phyloP scores from a whole-genome alignment of 2,888 invertebrate genomes.

The Lasioglossum figueresi region DNA sequence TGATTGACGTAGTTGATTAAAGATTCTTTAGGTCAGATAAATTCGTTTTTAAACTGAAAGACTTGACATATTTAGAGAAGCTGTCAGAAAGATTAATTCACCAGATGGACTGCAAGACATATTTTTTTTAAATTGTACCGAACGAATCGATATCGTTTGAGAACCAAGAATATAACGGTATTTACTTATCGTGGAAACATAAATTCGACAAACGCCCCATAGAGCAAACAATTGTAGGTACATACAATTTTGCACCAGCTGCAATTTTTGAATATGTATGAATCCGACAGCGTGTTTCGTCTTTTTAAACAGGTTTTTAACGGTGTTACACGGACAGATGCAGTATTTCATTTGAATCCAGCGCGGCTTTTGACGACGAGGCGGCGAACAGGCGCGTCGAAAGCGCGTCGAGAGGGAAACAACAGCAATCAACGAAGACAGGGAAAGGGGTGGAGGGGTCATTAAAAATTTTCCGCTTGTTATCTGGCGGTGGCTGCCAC shows the following conservation, averaged over 20 bases:
- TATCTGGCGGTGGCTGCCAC: slow-evolving; percentile 7
- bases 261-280: not conserved
- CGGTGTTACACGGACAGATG: not conserved
- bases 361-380: not conserved
- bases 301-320: not conserved
- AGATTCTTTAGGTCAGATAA: not conserved
- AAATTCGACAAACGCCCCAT: too few relatives aligned
- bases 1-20: not conserved
- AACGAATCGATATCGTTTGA: not conserved
- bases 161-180: not conserved
- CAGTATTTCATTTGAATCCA: not conserved
- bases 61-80: not conserved
- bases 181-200: too few relatives aligned
- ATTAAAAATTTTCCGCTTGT: slow-evolving; percentile 58
- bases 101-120: too few relatives aligned
- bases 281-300: not conserved
- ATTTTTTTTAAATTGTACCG: too few relatives aligned
- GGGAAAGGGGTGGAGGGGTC: not conserved
- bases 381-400: not conserved
- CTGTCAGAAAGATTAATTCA: not conserved
- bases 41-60: not conserved
- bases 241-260: not conserved
- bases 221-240: not conserved
- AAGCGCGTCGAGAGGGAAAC: not conserved
- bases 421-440: slow-evolving; percentile 33